phyloP scores from a whole-genome alignment of 1,140 invertebrate species.

The Doryteuthis pealeii region DNA sequence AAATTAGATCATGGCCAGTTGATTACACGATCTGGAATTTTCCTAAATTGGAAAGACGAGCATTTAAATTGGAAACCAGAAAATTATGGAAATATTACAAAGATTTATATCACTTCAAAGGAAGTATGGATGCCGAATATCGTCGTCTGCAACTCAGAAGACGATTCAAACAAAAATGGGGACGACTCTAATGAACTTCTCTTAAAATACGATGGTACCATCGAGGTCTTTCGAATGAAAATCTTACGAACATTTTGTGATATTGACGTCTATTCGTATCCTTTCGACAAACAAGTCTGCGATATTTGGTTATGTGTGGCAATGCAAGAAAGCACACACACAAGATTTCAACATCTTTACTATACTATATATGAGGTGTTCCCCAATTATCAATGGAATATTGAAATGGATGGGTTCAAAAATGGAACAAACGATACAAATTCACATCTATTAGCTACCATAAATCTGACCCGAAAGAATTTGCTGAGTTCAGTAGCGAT shows the following conservation, averaged over 20 bases:
- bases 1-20: neutral
- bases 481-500: conserved; percentile 10
- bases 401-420: neutral
- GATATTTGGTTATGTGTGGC: neutral
- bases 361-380: neutral
- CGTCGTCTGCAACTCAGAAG: conserved; percentile 54
- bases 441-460: neutral
- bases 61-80: conserved; percentile 58
- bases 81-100: conserved; percentile 57
- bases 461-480: neutral
- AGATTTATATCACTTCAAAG: conserved; percentile 57
- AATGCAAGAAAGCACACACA: neutral
- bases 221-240: neutral
- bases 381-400: neutral
- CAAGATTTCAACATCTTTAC: neutral
- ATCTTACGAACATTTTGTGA: neutral
- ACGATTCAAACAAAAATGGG: neutral
- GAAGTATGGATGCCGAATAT: conserved; percentile 63
- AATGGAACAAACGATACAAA: neutral
- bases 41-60: conserved; percentile 56
- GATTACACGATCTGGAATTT: neutral
- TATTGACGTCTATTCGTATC: neutral
- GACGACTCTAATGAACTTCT: neutral
- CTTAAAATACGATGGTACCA: neutral
- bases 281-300: neutral